Evolutionary conservation across 2,888 invertebrate genomes (phyloP), one percentile per base, ranked within the genome.

Genomic region (Melitaea athalia): DNA sequence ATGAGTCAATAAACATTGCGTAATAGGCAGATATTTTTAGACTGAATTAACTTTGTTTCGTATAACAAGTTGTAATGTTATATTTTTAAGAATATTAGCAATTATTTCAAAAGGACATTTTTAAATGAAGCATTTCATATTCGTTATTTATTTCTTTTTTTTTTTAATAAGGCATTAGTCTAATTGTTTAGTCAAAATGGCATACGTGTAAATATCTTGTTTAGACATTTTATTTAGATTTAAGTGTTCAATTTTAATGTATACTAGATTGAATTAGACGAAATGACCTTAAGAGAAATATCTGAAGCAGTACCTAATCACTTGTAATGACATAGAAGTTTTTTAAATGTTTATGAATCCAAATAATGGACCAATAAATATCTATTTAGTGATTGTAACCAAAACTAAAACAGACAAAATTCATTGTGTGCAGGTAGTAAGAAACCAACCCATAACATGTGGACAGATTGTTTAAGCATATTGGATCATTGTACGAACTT

Each of bases 131-230:
- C 89, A 92, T 92, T 92, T 91, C 90, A 91, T 91, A 89, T 89
- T 91, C 87, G 90, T 91, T 91, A 91, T 91, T 92, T 92, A 91
- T 91, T 91, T 87, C 84, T 87, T 89, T 91, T 91, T 87, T 84
- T 87, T 89, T 84, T 88, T 85, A 80, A 84, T 89, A 88, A 88
- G 87, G 86, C 84, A 85, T 88, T 90, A 91, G 88, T 87, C 81
- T 90, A 90, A 89, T 89, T 88, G 85, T 88, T 91, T 91, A 90
- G 89, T 89, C 89, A 87, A 87, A 88, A 87, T 88, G 88, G 84
- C 81, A 83, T 88, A 84, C 86, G 79, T 92, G 92, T 92, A 92
- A 90, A 92, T 92, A 92, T 86, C 87, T 88, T 87, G 87, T 91
- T 90, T 91, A 91, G 88, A 89, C 80, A 86, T 84, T 91, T 91